Percentiles rank a stretch among this genome's conserved stretches.
Evolutionary conservation across 2,113 vertebrate species (phyloP).

Genomic region (Philantomba maxwellii): DNA sequence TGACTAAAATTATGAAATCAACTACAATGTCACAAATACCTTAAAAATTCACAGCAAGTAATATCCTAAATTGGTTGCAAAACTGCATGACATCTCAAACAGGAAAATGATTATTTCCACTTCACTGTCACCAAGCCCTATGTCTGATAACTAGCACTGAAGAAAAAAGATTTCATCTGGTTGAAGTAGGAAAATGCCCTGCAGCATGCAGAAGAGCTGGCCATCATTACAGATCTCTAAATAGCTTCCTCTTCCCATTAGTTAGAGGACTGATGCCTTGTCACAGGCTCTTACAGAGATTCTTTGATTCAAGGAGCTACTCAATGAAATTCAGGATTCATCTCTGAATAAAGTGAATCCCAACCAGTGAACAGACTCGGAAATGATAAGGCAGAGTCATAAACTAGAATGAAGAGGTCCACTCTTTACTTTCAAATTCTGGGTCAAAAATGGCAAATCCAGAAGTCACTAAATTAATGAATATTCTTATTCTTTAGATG

Average conservation of each 20-base stretch:
- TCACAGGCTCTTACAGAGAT: conserved; percentile 48
- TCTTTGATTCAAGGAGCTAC: conserved; percentile 47
- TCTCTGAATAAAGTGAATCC: conserved; percentile 1
- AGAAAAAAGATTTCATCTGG: neutral
- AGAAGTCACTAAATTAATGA: neutral
- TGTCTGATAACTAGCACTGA: neutral
- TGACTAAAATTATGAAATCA: conserved; percentile 23
- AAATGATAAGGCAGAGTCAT: conserved; percentile 10
- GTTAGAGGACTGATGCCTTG: conserved; percentile 9
- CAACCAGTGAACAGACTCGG: neutral
- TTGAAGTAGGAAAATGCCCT: conserved; percentile 56
- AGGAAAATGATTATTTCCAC: conserved; percentile 21
- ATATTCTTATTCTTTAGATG: neutral
- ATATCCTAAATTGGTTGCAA: neutral
- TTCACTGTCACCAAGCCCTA: conserved; percentile 2
- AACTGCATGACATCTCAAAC: conserved; percentile 22
- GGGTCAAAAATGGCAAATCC: neutral
- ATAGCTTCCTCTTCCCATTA: conserved; percentile 23
- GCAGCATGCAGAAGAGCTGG: conserved; percentile 17
- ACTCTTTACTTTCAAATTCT: conserved; percentile 11
- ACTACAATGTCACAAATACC: neutral
- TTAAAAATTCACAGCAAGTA: conserved; percentile 39
- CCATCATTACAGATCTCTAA: conserved; percentile 38
- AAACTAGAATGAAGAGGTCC: conserved; percentile 20
- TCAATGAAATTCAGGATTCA: conserved; percentile 29